Percentiles rank a stretch among this genome's conserved stretches.
phyloP scores from a whole-genome alignment of 2,113 vertebrate species.

The Peucedramus taeniatus region DNA sequence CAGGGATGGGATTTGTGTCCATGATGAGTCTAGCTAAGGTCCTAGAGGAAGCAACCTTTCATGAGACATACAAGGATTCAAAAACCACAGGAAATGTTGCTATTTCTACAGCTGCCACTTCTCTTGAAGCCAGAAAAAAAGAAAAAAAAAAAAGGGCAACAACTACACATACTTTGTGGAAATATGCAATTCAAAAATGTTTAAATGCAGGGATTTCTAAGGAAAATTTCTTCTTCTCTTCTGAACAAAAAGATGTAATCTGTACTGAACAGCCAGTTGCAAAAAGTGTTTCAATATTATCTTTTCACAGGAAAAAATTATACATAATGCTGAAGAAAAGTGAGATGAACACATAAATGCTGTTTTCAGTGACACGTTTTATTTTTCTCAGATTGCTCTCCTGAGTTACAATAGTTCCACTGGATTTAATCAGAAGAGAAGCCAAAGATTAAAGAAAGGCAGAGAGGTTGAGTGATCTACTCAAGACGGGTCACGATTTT shows the following conservation, averaged over 20 bases:
- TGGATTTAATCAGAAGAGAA: neutral
- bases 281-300: neutral
- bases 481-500: neutral
- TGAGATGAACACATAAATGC: slow-evolving; percentile 4
- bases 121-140: neutral
- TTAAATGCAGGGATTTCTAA: neutral
- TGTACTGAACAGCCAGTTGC: neutral
- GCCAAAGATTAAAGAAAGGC: neutral
- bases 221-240: neutral
- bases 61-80: neutral
- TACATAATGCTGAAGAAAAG: neutral
- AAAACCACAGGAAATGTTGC: neutral
- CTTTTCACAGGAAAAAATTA: slow-evolving; percentile 20
- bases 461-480: neutral
- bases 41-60: neutral
- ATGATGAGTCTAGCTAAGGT: neutral
- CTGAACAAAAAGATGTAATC: neutral
- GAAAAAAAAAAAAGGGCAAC: neutral
- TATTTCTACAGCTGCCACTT: neutral
- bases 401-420: neutral
- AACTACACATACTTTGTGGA: neutral
- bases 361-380: neutral
- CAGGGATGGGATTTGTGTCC: neutral
- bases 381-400: neutral
- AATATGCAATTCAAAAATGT: neutral